Percentiles rank a stretch among this genome's conserved stretches.
Evolutionary conservation across 2,797 vertebrate genomes (phyloP).

Genomic region (Xenentodon cancila): DNA sequence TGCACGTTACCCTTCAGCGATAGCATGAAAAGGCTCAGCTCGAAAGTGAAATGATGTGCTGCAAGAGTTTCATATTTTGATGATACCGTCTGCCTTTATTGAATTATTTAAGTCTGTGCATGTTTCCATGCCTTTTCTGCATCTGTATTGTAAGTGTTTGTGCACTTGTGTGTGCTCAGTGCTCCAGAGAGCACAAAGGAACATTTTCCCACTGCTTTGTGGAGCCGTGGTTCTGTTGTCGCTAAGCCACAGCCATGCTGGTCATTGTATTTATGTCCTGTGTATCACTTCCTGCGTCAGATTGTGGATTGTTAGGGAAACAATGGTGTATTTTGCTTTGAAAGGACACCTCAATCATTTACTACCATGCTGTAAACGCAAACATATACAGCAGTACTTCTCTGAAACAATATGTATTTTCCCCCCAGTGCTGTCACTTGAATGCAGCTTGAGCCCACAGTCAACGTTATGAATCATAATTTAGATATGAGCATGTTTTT

Average conservation of each 20-base stretch:
- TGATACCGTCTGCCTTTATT: neutral
- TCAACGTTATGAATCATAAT: constrained; percentile 50
- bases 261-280: constrained; percentile 80
- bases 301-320: constrained; percentile 76
- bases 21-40: neutral
- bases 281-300: constrained; percentile 73
- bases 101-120: neutral
- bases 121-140: neutral
- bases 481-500: constrained; percentile 28
- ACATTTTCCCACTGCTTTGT: constrained; percentile 72
- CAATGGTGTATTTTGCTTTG: constrained; percentile 73
- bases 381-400: constrained; percentile 20
- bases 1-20: neutral
- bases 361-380: constrained; percentile 47
- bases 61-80: neutral
- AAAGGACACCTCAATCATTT: constrained; percentile 74
- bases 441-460: constrained; percentile 29
- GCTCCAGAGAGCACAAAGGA: constrained; percentile 32
- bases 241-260: constrained; percentile 50
- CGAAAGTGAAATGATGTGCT: neutral
- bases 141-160: constrained; percentile 24
- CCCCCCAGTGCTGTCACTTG: constrained; percentile 32
- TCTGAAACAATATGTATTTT: constrained; percentile 57
- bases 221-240: constrained; percentile 68
- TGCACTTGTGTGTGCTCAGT: constrained; percentile 13